A percentile compares a stretch with the other conserved stretches of the same genome.
These are phyloP conservation scores for Orthosia gracilis DNA, from an alignment of 2,888 invertebrate species.

Conservation along the genomic window DNA sequence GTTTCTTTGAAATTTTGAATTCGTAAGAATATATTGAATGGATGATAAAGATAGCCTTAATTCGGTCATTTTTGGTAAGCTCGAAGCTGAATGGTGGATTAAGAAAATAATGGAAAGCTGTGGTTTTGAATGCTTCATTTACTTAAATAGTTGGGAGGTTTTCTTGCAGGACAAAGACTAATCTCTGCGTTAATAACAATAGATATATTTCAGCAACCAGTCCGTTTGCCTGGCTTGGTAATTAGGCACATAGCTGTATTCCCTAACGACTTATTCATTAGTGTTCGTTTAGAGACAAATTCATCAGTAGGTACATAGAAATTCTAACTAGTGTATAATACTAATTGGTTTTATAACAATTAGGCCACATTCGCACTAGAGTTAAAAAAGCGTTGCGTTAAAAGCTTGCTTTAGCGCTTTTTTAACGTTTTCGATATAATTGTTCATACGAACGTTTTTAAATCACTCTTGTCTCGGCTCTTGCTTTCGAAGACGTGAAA, in stretches of 20 bases:
- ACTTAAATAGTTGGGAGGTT: background rate
- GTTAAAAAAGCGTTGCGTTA: too few relatives aligned
- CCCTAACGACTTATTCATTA: constrained; percentile 24
- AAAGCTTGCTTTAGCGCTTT: too few relatives aligned
- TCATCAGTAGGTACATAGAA: background rate
- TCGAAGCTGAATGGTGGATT: constrained; percentile 13
- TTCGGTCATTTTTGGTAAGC: constrained; percentile 12
- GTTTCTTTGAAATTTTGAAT: constrained; percentile 59
- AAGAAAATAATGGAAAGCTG: background rate
- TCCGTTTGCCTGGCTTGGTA: background rate
- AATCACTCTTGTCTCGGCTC: too few relatives aligned
- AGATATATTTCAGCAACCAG: background rate
- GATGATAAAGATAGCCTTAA: constrained; percentile 34
- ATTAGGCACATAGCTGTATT: constrained; percentile 11
- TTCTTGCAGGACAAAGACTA: background rate
- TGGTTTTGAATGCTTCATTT: background rate
- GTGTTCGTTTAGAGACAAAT: constrained; percentile 13
- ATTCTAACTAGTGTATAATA: constrained; percentile 18
- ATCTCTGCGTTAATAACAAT: background rate
- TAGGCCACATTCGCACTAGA: too few relatives aligned
- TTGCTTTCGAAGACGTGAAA: too few relatives aligned
- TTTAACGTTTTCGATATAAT: too few relatives aligned
- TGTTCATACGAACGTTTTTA: too few relatives aligned
- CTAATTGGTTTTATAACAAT: background rate
- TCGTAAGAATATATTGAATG: constrained; percentile 57